phyloP scores from a whole-genome alignment of 2,888 invertebrate species.

The Pterostichus niger region DNA sequence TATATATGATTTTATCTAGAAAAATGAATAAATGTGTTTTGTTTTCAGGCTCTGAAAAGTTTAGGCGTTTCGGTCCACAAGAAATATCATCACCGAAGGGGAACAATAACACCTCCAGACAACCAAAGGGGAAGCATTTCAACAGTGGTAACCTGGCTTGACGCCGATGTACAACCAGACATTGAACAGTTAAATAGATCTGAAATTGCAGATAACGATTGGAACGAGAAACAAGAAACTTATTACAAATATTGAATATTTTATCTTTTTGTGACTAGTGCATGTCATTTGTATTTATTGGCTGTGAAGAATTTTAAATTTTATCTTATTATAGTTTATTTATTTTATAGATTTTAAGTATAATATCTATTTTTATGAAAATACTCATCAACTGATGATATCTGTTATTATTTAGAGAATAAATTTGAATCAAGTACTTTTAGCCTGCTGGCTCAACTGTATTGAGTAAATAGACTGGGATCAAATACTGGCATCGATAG shows the following conservation, averaged over 20 bases:
- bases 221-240: slow-evolving; percentile 71
- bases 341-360: slow-evolving; percentile 9
- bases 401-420: too few relatives aligned
- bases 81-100: slow-evolving; percentile 69
- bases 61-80: slow-evolving; percentile 71
- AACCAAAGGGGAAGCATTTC: slow-evolving; percentile 72
- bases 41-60: slow-evolving; percentile 72
- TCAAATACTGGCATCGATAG: not conserved
- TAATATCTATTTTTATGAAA: too few relatives aligned
- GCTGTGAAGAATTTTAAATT: not conserved
- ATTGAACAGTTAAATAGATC: slow-evolving; percentile 67
- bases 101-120: not conserved
- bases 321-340: not conserved
- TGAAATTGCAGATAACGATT: slow-evolving; percentile 72
- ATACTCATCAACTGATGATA: too few relatives aligned
- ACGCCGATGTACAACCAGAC: slow-evolving; percentile 71
- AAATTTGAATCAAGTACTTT: too few relatives aligned
- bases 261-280: too few relatives aligned
- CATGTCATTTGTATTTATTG: not conserved
- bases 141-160: slow-evolving; percentile 73
- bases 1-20: too few relatives aligned
- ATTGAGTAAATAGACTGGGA: too few relatives aligned
- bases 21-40: slow-evolving; percentile 29
- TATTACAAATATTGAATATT: slow-evolving; percentile 30
- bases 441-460: too few relatives aligned